Evolutionary conservation across 2,797 vertebrate genomes (phyloP).

Genomic region (Salarias fasciatus): DNA sequence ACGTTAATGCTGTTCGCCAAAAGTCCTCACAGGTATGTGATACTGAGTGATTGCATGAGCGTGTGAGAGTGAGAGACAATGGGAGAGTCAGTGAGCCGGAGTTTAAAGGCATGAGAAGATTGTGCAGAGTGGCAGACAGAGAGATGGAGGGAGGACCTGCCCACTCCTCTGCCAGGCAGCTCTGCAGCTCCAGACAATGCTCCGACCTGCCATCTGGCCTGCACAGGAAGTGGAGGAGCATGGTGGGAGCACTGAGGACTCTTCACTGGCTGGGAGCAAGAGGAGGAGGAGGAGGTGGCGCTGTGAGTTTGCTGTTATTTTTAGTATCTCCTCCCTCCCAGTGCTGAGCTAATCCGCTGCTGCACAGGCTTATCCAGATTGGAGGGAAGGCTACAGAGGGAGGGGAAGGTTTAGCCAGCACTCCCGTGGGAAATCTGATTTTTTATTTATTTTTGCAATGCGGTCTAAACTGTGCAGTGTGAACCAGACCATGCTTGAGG

Average conservation of each 20-base stretch:
- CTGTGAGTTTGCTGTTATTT: slow-evolving; percentile 68
- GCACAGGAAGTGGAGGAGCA: slow-evolving; percentile 44
- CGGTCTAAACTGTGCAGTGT: background rate
- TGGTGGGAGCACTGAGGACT: slow-evolving; percentile 28
- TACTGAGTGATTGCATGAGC: slow-evolving; percentile 11
- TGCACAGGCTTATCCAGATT: slow-evolving; percentile 58
- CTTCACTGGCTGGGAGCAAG: slow-evolving; percentile 33
- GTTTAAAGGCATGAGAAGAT: slow-evolving; percentile 24
- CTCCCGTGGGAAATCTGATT: slow-evolving; percentile 10
- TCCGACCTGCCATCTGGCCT: slow-evolving; percentile 40
- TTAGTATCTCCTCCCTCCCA: slow-evolving; percentile 54
- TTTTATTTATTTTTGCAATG: background rate
- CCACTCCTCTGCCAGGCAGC: slow-evolving; percentile 5
- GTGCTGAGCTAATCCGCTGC: slow-evolving; percentile 47
- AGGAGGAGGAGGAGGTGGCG: slow-evolving; percentile 25
- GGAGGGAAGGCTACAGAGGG: slow-evolving; percentile 43
- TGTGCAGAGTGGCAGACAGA: slow-evolving; percentile 25
- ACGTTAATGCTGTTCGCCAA: too few species aligned
- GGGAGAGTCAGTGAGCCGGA: slow-evolving; percentile 11
- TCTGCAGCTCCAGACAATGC: slow-evolving; percentile 10
- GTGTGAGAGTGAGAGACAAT: background rate
- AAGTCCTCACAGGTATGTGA: too few species aligned
- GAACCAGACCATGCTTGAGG: slow-evolving; percentile 24
- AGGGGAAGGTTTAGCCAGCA: slow-evolving; percentile 26
- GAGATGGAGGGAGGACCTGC: too few species aligned